Base-by-base conservation (phyloP, 2,797 vertebrate species). In the Sparus aurata region DNA sequence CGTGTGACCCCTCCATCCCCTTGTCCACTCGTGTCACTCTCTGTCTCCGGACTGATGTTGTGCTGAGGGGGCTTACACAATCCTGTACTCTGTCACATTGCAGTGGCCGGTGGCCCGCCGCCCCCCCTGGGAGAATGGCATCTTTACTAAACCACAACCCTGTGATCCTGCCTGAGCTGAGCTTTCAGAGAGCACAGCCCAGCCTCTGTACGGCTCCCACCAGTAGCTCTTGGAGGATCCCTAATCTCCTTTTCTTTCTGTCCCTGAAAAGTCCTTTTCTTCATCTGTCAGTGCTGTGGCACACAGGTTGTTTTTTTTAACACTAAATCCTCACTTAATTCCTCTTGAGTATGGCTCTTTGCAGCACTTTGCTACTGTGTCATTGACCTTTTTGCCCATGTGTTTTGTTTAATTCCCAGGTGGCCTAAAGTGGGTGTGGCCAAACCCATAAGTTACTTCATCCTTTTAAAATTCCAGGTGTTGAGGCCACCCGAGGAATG, bases 41-140 rank as follows among this genome's bases (percentile, higher is more conserved):
- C 58, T 82, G 61, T 67, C 75, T 65, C 25, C 70, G 69, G 60
- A 41, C 66, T 72, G 43, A 73, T 83, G 75, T 74, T 80, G 18
- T 73, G 75, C 69, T 65, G 69, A 60, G 63, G 52, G 62, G 71
- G 79, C 34, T 60, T 73, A 83, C 79, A 79, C 87, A 90, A 86
- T 76, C 46, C 69, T 79, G 80, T 75, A 73, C 60, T 82, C 80
- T 86, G 83, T 89, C 85, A 82, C 85, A 86, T 58, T 74, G 76
- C 77, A 80, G 79, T 82, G 77, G 70, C 65, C 75, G 53, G 74
- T 79, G 66, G 70, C 76, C 79, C 2, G 8, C 49, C 1, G 46
- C 86, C 85, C 86, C 91, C 91, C 90, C 88, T 63, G 60, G 85
- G 89, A 89, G 90, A 93, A 91, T 87, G 91, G 89, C 92, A 93